These are phyloP conservation scores for Hypotaenidia philippensis DNA, from an alignment of 2,797 vertebrate genomes.

Conservation along the genomic window DNA sequence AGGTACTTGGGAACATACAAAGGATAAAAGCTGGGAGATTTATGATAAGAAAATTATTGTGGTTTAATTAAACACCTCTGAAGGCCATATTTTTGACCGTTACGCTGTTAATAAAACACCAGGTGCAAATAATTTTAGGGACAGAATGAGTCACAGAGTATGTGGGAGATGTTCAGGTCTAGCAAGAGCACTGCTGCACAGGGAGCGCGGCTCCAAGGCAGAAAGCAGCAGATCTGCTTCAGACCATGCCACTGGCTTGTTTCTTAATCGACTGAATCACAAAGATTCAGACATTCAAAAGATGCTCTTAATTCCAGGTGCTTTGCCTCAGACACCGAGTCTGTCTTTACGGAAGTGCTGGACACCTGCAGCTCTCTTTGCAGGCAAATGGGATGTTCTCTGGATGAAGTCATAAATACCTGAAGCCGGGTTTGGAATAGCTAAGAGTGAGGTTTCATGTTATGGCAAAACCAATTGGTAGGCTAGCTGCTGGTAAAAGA, in stretches of 20 bases:
- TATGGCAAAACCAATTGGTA: neutral
- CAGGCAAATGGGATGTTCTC: neutral
- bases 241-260: neutral
- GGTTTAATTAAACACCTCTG: neutral
- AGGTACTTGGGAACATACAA: neutral
- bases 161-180: neutral
- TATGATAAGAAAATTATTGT: neutral
- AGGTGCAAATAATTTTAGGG: neutral
- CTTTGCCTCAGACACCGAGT: neutral
- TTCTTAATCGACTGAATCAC: slow-evolving; percentile 5
- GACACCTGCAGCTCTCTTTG: neutral
- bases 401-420: neutral
- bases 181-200: neutral
- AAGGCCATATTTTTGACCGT: neutral
- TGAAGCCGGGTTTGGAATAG: neutral
- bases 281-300: neutral
- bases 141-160: neutral
- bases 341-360: neutral
- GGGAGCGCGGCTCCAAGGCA: neutral
- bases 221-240: neutral
- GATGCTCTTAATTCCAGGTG: neutral
- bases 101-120: neutral
- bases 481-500: neutral
- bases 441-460: neutral
- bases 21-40: neutral